Evolutionary conservation across 2,888 invertebrate species (phyloP).

Genomic region (Cyrtodaria siliqua): DNA sequence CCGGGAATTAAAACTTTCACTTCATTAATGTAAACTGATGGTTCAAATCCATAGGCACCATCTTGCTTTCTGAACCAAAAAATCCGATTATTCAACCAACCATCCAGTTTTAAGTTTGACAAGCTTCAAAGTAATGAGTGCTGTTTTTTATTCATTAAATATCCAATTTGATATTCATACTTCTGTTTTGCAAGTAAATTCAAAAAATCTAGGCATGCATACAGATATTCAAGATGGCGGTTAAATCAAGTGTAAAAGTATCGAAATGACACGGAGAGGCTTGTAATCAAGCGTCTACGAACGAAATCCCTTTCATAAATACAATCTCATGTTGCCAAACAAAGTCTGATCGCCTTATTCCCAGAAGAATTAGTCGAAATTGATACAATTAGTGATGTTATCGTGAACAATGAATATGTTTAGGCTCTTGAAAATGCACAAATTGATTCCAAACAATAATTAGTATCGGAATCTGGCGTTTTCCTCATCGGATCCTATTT

Average conservation of each 20-base stretch:
- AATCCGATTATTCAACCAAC: neutral
- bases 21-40: too few relatives aligned
- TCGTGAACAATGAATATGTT: conserved; percentile 34
- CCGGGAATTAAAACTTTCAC: too few relatives aligned
- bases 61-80: conserved; percentile 1
- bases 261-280: neutral
- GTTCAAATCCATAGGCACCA: neutral
- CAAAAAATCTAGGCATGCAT: neutral
- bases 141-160: too few relatives aligned
- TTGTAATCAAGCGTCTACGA: conserved; percentile 5
- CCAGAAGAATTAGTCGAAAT: conserved; percentile 30
- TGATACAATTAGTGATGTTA: conserved; percentile 44
- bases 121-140: neutral
- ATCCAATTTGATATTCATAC: too few relatives aligned
- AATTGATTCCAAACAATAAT: conserved; percentile 54
- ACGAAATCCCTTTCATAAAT: neutral
- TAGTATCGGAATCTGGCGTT: conserved; percentile 32
- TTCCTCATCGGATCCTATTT: neutral
- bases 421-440: conserved; percentile 26
- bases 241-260: conserved; percentile 1
- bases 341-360: conserved; percentile 10
- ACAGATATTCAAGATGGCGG: conserved; percentile 7
- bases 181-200: too few relatives aligned
- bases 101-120: neutral
- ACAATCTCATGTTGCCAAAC: conserved; percentile 38